These are phyloP conservation scores for Bettongia penicillata DNA, from an alignment of 2,113 vertebrate species.

Conservation along the genomic window DNA sequence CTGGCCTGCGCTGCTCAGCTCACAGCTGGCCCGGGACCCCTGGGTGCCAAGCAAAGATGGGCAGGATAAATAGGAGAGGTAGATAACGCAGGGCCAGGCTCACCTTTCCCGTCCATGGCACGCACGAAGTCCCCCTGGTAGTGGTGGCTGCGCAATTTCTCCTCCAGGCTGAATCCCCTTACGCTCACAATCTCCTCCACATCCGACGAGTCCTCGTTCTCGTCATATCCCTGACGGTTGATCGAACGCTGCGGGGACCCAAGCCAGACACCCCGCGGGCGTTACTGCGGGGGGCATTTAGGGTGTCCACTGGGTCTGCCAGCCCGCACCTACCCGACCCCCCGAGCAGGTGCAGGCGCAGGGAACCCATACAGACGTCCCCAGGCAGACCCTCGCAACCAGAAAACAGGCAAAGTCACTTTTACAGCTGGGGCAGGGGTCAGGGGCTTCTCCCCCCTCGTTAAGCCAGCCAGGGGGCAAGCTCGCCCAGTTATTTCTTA, in stretches of 20 bases:
- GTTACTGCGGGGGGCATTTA: constrained; percentile 53
- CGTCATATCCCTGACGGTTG: constrained; percentile 93
- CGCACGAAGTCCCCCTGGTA: constrained; percentile 91
- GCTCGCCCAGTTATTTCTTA: background rate
- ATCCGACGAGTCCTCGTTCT: constrained; percentile 95
- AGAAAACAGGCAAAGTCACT: background rate
- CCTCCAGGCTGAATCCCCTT: constrained; percentile 95
- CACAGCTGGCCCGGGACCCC: background rate
- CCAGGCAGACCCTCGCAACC: constrained; percentile 44
- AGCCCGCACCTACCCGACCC: constrained; percentile 31
- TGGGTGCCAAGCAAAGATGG: background rate
- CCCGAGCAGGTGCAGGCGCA: constrained; percentile 70
- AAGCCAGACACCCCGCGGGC: constrained; percentile 73
- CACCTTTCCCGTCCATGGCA: constrained; percentile 96
- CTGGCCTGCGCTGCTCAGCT: background rate
- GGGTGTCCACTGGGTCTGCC: constrained; percentile 34
- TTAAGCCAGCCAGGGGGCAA: background rate
- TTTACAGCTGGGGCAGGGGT: background rate
- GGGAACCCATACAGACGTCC: constrained; percentile 58
- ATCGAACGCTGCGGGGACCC: constrained; percentile 90
- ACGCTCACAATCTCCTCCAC: constrained; percentile 96
- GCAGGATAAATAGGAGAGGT: background rate
- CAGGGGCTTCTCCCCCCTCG: constrained; percentile 20
- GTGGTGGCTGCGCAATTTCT: constrained; percentile 90
- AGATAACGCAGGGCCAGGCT: background rate